Percentiles rank a stretch among this genome's conserved stretches.
phyloP scores from a whole-genome alignment of 2,797 vertebrate genomes.

The Muscicapa striata region DNA sequence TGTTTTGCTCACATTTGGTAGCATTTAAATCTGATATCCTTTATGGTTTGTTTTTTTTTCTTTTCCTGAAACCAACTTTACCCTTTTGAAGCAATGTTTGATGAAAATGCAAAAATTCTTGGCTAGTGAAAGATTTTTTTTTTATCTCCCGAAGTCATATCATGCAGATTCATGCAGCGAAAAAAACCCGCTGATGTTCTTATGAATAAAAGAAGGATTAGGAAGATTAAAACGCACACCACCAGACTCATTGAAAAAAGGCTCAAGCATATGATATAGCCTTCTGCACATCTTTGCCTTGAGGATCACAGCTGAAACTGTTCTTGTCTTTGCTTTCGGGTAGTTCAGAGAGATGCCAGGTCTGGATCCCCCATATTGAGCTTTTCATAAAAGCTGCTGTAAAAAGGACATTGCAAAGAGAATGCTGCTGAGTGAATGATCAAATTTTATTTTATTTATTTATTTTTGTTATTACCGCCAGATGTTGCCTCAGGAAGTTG shows the following conservation, averaged over 20 bases:
- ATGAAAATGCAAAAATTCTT: slow-evolving; percentile 55
- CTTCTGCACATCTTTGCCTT: neutral
- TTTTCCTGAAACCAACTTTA: neutral
- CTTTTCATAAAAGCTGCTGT: slow-evolving; percentile 33
- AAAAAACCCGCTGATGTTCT: neutral
- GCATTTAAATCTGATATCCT: slow-evolving; percentile 43
- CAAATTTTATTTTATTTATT: slow-evolving; percentile 63
- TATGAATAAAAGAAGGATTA: slow-evolving; percentile 50
- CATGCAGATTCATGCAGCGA: slow-evolving; percentile 19
- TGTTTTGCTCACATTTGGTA: slow-evolving; percentile 54
- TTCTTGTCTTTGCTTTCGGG: neutral
- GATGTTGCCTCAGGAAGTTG: slow-evolving; percentile 73
- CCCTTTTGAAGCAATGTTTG: slow-evolving; percentile 12
- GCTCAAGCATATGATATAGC: neutral
- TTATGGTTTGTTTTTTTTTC: neutral
- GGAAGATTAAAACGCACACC: neutral
- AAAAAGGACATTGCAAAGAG: slow-evolving; percentile 16
- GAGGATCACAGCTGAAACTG: neutral
- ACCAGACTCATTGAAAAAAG: neutral
- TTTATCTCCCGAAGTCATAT: neutral
- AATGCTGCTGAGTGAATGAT: slow-evolving; percentile 40
- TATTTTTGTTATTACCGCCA: slow-evolving; percentile 70
- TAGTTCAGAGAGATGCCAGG: neutral
- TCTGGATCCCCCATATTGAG: neutral
- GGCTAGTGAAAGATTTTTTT: slow-evolving; percentile 24